phyloP scores from a whole-genome alignment of 2,113 vertebrate genomes.

The Phrynosoma platyrhinos region DNA sequence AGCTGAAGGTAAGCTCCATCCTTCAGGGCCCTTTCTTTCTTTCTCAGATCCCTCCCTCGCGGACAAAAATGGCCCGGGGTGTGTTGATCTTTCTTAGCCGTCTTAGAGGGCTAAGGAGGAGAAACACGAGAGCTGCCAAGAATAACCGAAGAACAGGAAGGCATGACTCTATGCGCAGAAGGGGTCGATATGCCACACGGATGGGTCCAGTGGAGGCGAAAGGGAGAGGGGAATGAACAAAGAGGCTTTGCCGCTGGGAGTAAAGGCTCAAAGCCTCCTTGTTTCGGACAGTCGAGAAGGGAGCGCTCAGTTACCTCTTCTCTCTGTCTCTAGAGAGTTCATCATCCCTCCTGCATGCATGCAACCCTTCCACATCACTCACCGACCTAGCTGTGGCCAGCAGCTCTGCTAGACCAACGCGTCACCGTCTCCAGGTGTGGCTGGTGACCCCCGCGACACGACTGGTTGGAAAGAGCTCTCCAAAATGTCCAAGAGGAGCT shows the following conservation, averaged over 20 bases:
- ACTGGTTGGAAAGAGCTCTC: not conserved
- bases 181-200: not conserved
- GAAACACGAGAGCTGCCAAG: conserved; percentile 4
- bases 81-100: conserved; percentile 11
- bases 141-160: conserved; percentile 15
- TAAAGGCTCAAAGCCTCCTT: not conserved
- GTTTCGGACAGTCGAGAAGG: not conserved
- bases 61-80: not conserved
- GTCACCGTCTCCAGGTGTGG: not conserved
- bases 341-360: not conserved
- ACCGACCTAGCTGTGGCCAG: no score
- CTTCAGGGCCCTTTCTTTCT: not conserved
- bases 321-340: not conserved
- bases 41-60: not conserved
- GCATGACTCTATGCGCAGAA: not conserved
- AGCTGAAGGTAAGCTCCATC: no score
- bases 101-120: conserved; percentile 19
- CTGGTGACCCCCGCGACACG: not conserved
- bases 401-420: no score
- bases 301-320: not conserved
- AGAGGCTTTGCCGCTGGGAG: not conserved
- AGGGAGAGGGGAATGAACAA: not conserved
- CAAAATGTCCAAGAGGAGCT: not conserved
- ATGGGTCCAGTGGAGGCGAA: not conserved
- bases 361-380: not conserved